Base-by-base conservation (phyloP, 1,140 invertebrate species). In the Bilobella aurantiaca region DNA sequence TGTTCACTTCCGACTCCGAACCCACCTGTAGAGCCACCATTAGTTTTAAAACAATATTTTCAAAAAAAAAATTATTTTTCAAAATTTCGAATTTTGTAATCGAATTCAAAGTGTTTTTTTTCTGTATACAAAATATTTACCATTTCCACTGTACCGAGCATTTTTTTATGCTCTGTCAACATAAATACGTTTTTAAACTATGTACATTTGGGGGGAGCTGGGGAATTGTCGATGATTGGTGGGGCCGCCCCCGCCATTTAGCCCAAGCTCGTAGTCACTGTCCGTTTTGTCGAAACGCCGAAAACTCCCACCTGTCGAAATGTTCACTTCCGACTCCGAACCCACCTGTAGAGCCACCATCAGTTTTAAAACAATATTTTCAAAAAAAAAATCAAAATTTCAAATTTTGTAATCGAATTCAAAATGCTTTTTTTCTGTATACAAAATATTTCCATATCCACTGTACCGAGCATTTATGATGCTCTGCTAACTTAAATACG, bases 211-310 rank as follows among this genome's bases (percentile, higher is more conserved):
- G 82, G 82, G 69, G 83, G 82, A 1, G 82, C 81, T 18, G 81
- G 82, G 61, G 74, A 73, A 80, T 23, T 64, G 56, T 21, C 32
- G 23, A 3, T 18, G 37, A 59, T 12, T 28, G 62, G 66, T 21
- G 59, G 34, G 67, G 49, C 75, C 59, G 60, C 74, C 73, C 56
- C 65, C 3, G 63, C 65, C n/a, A 75, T n/a, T n/a, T n/a, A n/a
- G n/a, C n/a, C n/a, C 67, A 46, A 80, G 76, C 29, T 79, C 76
- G 64, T 79, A 78, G 69, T 83, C 82, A 29, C 76, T 75, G 70
- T 85, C 83, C 32, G 86, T 79, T 23, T 83, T 83, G 68, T 86
- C 85, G 75, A 87, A 87, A 31, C 84, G 80, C 67, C 84, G 83
- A 75, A 85, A 86, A 73, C 83, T 86, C 21, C 85, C 85, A 32